A percentile compares a stretch with the other conserved stretches of the same genome.
Conservation (phyloP, 2,888 invertebrate species). For the Acrobasis consociella region DNA sequence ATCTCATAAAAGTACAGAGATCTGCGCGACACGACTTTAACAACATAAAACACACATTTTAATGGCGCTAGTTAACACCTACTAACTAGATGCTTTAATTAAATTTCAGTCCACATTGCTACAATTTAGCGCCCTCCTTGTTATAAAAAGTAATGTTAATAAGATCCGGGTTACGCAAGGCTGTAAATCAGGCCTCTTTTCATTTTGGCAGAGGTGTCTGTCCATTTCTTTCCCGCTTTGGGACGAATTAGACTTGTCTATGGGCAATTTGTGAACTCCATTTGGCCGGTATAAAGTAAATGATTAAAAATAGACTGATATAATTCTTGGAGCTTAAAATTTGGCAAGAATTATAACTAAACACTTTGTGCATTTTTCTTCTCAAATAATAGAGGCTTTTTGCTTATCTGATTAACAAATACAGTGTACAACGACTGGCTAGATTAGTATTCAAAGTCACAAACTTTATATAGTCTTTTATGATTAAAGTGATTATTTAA, state of each 20-base stretch:
- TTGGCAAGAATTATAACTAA: no score
- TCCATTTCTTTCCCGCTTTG: slow-evolving; percentile 71
- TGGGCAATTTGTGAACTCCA: slow-evolving; percentile 61
- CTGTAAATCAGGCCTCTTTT: slow-evolving; percentile 77
- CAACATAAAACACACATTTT: slow-evolving; percentile 54
- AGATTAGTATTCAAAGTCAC: no score
- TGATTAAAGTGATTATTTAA: no score
- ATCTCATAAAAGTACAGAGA: neutral
- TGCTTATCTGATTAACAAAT: no score
- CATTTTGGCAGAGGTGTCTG: slow-evolving; percentile 73
- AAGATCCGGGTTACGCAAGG: slow-evolving; percentile 72
- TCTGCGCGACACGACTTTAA: slow-evolving; percentile 33
- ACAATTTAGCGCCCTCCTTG: slow-evolving; percentile 72
- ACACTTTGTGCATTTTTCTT: no score
- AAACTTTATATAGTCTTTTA: no score
- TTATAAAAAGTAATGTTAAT: slow-evolving; percentile 82
- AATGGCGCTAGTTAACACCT: slow-evolving; percentile 70
- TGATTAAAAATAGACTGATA: slow-evolving; percentile 20
- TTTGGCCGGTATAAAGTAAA: slow-evolving; percentile 50
- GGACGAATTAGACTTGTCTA: slow-evolving; percentile 72
- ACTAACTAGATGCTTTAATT: slow-evolving; percentile 74
- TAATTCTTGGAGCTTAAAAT: neutral
- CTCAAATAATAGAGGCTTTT: no score
- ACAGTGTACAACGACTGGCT: no score
- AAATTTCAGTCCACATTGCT: slow-evolving; percentile 76